Evolutionary conservation across 2,113 vertebrate genomes (phyloP).

Genomic region (Uria aalge): DNA sequence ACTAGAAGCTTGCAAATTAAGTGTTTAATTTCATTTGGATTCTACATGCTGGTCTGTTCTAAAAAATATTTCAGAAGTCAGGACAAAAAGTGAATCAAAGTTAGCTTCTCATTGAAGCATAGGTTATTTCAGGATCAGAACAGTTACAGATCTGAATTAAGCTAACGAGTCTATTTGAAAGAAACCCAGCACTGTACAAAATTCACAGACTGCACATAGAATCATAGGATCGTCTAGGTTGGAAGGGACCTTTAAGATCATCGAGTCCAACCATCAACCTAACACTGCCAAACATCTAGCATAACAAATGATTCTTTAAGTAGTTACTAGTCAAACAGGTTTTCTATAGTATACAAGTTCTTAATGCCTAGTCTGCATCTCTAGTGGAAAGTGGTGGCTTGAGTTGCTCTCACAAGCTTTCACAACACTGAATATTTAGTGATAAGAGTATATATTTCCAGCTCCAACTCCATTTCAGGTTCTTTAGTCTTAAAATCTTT

Average conservation of each 20-base stretch:
- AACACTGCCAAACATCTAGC: neutral
- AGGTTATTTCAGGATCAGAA: neutral
- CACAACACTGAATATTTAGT: neutral
- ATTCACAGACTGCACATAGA: neutral
- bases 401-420: neutral
- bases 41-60: neutral
- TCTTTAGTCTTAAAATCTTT: neutral
- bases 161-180: neutral
- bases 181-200: neutral
- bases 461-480: neutral
- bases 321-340: neutral
- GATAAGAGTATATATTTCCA: neutral
- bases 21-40: neutral
- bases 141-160: neutral
- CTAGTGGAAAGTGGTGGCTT: neutral
- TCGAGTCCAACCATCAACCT: neutral
- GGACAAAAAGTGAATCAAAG: neutral
- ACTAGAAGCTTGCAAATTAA: slow-evolving; percentile 10
- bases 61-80: neutral
- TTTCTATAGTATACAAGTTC: neutral
- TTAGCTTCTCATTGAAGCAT: neutral
- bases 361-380: neutral
- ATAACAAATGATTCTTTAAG: neutral
- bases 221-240: neutral
- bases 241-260: neutral